Base-by-base conservation (phyloP, 2,888 invertebrate species). In the Toxonevra muliebris region DNA sequence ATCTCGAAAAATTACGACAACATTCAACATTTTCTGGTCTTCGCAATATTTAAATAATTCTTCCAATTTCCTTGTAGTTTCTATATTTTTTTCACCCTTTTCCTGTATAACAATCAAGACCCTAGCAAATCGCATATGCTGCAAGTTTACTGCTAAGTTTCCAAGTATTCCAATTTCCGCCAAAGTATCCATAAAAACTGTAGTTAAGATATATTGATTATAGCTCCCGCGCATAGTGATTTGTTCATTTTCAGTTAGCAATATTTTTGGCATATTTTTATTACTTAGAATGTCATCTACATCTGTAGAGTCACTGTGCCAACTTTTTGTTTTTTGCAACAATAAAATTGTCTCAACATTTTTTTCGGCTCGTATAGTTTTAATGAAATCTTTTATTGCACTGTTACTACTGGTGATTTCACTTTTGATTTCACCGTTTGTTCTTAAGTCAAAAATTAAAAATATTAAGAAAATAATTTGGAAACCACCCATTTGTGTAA, bases 21-120 rank as follows among this genome's bases (percentile, higher is more conserved):
- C 30, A 57, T 64, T 64, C n/a, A 40, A 20, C 55, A 64, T 45
- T 8, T 70, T 69, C 70, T 20, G 17, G 40, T 0, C n/a, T 52
- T 3, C 11, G 41, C 1, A 48, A 7, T 13, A 30, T 12, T 0
- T 60, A 1, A n/a, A n/a, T 12, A 13, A 59, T 15, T 30, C 30
- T 30, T 30, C 30, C 7, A 30, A 30, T 30, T 30, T 7, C 7
- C 7, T 7, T 30, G 30, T 30, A 30, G 30, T 30, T 30, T 30
- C 30, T 7, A 30, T 30, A 4, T 4, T 7, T 30, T 30, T 7
- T 2, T 30, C 30, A 4, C 30, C 30, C 30, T 4, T 30, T 30
- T 30, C 7, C 3, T 30, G 3, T 30, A 30, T 30, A 30, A 48
- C 2, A 5, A 48, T 5, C 15, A 48, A 48, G 13, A 48, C 48